phyloP scores from a whole-genome alignment of 2,113 vertebrate species.

The Phyllopteryx taeniolatus region DNA sequence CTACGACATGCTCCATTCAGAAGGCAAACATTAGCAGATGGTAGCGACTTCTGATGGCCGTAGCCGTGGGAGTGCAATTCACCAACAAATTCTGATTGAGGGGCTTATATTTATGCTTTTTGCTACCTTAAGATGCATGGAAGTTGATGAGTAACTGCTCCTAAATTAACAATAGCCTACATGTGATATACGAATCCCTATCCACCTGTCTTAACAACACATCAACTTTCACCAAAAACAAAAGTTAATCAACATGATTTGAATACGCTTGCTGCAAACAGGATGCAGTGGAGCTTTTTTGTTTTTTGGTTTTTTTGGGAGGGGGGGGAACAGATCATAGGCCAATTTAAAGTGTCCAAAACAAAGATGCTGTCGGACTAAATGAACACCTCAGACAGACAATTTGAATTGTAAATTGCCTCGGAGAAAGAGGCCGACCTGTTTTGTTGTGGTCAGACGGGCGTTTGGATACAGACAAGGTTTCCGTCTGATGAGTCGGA shows the following conservation, averaged over 20 bases:
- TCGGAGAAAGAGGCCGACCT: constrained; percentile 14
- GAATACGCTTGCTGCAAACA: no score
- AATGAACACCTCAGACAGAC: not conserved
- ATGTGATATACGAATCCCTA: no score
- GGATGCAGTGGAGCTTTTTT: not conserved
- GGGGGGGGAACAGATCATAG: not conserved
- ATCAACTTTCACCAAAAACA: not conserved
- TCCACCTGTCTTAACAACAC: no score
- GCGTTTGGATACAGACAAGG: constrained; percentile 38
- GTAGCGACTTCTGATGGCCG: not conserved
- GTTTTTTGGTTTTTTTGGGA: not conserved
- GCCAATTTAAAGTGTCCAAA: constrained; percentile 5
- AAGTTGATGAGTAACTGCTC: not conserved
- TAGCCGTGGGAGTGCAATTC: no score
- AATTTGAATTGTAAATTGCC: constrained; percentile 43
- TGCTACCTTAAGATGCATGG: not conserved
- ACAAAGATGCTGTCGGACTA: not conserved
- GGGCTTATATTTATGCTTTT: not conserved
- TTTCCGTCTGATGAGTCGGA: constrained; percentile 15
- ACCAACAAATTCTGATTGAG: not conserved
- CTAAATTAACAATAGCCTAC: not conserved
- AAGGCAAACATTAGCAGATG: not conserved
- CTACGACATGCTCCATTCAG: not conserved
- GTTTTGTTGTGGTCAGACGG: constrained; percentile 51
- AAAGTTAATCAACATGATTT: not conserved